Conservation (phyloP, 2,888 invertebrate genomes). For the Eumerus sabulonum region DNA sequence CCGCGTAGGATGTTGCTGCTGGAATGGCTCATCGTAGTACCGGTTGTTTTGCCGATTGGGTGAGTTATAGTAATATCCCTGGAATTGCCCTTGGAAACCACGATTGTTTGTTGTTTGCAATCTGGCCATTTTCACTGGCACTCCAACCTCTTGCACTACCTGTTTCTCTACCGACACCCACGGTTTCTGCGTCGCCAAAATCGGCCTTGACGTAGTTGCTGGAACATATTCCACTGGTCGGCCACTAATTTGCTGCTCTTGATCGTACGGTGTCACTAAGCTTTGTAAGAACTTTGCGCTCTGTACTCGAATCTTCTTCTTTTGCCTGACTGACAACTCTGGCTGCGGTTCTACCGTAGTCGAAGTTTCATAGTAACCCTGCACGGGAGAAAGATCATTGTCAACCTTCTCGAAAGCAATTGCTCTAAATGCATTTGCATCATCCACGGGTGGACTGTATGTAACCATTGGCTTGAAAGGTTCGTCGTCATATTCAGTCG, state of each 20-base stretch:
- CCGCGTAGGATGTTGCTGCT: constrained; percentile 66
- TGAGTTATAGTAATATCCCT: constrained; percentile 74
- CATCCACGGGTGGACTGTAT: constrained; percentile 77
- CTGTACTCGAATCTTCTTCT: constrained; percentile 73
- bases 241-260: constrained; percentile 61
- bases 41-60: constrained; percentile 72
- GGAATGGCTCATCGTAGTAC: constrained; percentile 71
- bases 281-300: constrained; percentile 73
- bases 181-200: constrained; percentile 75
- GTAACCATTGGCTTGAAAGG: constrained; percentile 84
- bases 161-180: constrained; percentile 74
- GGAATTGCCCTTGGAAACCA: constrained; percentile 74
- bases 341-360: constrained; percentile 47
- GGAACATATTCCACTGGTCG: constrained; percentile 80
- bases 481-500: constrained; percentile 80
- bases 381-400: constrained; percentile 69
- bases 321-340: constrained; percentile 72
- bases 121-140: constrained; percentile 59
- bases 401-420: constrained; percentile 80
- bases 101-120: constrained; percentile 70
- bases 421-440: constrained; percentile 76
- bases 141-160: constrained; percentile 70
- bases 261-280: constrained; percentile 73
- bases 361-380: constrained; percentile 40
- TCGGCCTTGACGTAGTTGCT: constrained; percentile 84